Percentiles rank a stretch among this genome's conserved stretches.
phyloP scores from a whole-genome alignment of 2,113 vertebrate genomes.

The Mesoclemmys tuberculata region DNA sequence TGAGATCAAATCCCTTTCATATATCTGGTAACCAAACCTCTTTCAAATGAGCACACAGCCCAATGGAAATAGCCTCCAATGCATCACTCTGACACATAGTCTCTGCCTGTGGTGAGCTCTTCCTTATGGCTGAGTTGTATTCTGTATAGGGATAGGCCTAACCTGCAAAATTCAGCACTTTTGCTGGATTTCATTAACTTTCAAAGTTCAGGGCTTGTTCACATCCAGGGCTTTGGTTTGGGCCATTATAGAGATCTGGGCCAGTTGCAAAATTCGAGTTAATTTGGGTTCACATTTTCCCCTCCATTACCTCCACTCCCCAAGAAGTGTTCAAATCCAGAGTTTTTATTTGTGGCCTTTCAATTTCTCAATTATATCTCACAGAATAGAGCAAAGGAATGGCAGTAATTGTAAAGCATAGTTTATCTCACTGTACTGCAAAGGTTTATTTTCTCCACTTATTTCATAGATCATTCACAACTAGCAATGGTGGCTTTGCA shows the following conservation, averaged over 20 bases:
- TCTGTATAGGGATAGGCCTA: too few relatives aligned
- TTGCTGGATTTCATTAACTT: background rate
- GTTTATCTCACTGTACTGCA: background rate
- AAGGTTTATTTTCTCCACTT: background rate
- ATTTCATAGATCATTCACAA: background rate
- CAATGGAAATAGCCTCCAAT: background rate
- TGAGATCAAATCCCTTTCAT: background rate
- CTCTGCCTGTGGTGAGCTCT: background rate
- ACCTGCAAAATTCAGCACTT: background rate
- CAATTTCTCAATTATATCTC: background rate
- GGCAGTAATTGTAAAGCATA: background rate
- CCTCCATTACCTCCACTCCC: too few relatives aligned
- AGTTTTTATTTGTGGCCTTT: background rate
- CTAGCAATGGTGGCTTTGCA: background rate
- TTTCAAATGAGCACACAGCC: background rate
- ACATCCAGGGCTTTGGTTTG: background rate
- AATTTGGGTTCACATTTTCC: background rate
- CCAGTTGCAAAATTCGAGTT: background rate
- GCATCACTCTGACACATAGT: too few relatives aligned
- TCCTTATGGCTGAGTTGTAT: background rate
- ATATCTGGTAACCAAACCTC: background rate
- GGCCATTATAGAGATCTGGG: background rate
- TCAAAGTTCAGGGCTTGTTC: background rate
- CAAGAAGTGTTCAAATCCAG: background rate
- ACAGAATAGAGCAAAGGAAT: background rate